A percentile compares a stretch with the other conserved stretches of the same genome.
Conservation (phyloP, 2,888 invertebrate species). For the Xestia rhomboidea region DNA sequence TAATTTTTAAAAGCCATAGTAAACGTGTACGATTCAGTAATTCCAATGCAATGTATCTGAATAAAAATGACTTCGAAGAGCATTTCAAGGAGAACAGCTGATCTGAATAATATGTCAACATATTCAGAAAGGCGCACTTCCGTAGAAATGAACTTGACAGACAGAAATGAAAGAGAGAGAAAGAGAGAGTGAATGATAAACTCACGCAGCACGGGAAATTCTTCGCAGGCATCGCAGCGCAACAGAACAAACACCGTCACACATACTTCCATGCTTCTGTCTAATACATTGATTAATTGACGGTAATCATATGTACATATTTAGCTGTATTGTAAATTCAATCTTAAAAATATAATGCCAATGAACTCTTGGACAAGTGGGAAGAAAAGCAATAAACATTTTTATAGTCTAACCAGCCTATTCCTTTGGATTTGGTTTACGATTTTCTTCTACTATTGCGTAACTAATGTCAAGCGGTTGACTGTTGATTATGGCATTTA, state of each 20-base stretch:
- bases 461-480: constrained; percentile 69
- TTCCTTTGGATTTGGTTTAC: constrained; percentile 76
- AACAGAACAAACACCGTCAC: constrained; percentile 35
- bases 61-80: neutral
- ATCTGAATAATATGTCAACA: constrained; percentile 18
- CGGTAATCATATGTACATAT: constrained; percentile 86
- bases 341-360: constrained; percentile 83
- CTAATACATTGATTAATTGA: constrained; percentile 78
- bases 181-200: neutral
- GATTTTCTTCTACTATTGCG: constrained; percentile 75
- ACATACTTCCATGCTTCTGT: constrained; percentile 39
- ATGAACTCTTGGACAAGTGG: constrained; percentile 82
- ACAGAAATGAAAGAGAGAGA: neutral
- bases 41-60: neutral
- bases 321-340: constrained; percentile 85
- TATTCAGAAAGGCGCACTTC: constrained; percentile 11
- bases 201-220: constrained; percentile 8
- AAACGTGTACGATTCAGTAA: neutral
- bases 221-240: constrained; percentile 3
- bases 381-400: constrained; percentile 87
- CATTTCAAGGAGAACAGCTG: constrained; percentile 3
- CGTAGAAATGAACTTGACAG: neutral
- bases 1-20: neutral
- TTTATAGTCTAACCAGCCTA: constrained; percentile 83
- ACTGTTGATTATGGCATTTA: constrained; percentile 65